These are phyloP conservation scores for Drosophila pandora DNA, from an alignment of 1,140 invertebrate species.

Conservation along the genomic window DNA sequence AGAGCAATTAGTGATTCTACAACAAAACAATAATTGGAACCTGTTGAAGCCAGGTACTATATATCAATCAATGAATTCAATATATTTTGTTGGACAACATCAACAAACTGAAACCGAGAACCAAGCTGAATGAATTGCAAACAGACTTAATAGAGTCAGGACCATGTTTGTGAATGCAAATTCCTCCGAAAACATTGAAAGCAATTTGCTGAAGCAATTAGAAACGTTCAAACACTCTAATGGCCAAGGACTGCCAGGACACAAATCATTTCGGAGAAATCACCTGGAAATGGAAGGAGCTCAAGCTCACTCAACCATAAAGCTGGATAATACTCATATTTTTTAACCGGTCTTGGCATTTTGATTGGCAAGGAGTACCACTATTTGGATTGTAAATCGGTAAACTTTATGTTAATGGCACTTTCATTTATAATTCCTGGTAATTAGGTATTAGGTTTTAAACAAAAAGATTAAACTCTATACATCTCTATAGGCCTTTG, in stretches of 20 bases:
- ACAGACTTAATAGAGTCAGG: conserved; percentile 25
- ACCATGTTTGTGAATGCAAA: conserved; percentile 14
- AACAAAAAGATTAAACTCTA: neutral
- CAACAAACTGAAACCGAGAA: conserved; percentile 11
- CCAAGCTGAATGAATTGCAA: conserved; percentile 28
- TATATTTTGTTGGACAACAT: conserved; percentile 19
- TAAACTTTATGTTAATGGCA: conserved; percentile 35
- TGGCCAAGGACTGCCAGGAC: neutral
- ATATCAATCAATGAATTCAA: conserved; percentile 26
- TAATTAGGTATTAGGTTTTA: neutral
- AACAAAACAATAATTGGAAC: neutral
- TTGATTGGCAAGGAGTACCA: neutral
- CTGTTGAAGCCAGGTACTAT: neutral
- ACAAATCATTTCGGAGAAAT: conserved; percentile 11
- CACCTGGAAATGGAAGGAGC: conserved; percentile 16
- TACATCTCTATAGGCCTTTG: neutral
- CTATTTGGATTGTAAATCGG: conserved; percentile 20
- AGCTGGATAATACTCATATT: neutral
- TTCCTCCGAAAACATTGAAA: conserved; percentile 22
- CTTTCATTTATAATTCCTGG: neutral
- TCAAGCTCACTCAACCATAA: conserved; percentile 4
- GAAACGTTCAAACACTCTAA: conserved; percentile 6
- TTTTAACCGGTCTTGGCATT: neutral
- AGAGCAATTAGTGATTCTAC: conserved; percentile 18
- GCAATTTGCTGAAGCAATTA: conserved; percentile 31